Percentiles rank a stretch among this genome's conserved stretches.
Conservation (phyloP, 2,888 invertebrate species). For the Maniola hyperantus region DNA sequence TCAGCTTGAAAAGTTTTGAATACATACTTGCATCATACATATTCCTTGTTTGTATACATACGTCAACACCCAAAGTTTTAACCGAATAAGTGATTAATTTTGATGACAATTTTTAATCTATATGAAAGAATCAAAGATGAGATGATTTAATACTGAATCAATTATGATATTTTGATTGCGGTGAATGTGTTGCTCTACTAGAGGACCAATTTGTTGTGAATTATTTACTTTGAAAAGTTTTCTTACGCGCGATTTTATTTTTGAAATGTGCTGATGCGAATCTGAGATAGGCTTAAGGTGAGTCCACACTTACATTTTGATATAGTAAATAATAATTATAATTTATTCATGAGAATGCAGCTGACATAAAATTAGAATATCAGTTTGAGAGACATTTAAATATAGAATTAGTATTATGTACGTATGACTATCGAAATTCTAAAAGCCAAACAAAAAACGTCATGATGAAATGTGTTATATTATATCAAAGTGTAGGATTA, state of each 20-base stretch:
- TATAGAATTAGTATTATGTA: too few species aligned
- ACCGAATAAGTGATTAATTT: not conserved
- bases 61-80: not conserved
- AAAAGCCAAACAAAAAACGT: not conserved
- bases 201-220: constrained; percentile 13
- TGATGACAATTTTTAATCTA: not conserved
- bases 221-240: constrained; percentile 4
- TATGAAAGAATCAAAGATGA: too few species aligned
- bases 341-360: too few species aligned
- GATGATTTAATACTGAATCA: not conserved
- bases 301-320: not conserved
- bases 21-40: not conserved
- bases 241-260: not conserved
- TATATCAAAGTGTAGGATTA: not conserved
- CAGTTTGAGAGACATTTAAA: too few species aligned
- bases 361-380: too few species aligned
- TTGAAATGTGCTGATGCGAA: not conserved
- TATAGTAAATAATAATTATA: too few species aligned
- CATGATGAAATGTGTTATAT: not conserved
- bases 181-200: not conserved
- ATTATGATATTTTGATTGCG: not conserved
- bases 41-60: too few species aligned
- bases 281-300: not conserved
- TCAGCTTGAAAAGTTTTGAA: not conserved
- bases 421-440: too few species aligned